Evolutionary conservation across 2,797 vertebrate genomes (phyloP), one percentile per base, ranked within the genome.

Genomic region (Girardinus metallicus): DNA sequence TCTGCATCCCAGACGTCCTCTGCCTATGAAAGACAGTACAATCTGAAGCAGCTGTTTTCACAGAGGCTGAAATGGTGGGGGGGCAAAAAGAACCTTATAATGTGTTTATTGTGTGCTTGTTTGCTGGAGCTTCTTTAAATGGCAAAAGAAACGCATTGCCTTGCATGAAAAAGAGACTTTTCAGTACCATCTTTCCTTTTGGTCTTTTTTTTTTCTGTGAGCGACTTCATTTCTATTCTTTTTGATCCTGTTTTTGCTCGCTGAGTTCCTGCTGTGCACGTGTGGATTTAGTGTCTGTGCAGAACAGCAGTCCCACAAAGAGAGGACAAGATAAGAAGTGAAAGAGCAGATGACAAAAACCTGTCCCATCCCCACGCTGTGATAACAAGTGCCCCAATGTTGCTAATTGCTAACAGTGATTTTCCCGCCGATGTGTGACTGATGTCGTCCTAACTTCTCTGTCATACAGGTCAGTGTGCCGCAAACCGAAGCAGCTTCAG

Each of bases 401-500:
- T 3, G 9, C 76, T 76, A 74, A 68, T 16, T 82, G 81, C 74
- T 83, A 76, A 83, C 51, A 6, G 16, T 62, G 60, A 62, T 82
- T 36, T 89, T 31, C 1, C 15, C 66, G 70, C 53, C 78, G 36
- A 10, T 75, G 80, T 91, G 82, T 83, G 80, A 84, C 80, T 86
- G 83, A 87, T 82, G 47, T 89, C 68, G 43, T 76, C 85, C 81
- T 90, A 90, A 90, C 90, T 77, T 92, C 81, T 93, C 77, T 93
- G 85, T 91, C 83, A 85, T 39, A 23, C 92, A 93, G 92, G 92
- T 86, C 81, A 87, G 26, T 26, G 87, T 15, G 75, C 77, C 93
- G 64, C 75, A 80, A 77, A 76, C 71, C 9, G 94, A 94, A 81
- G 89, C 87, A n/a, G 72, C 82, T 12, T 74, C 89, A 26, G 85